Base-by-base conservation (phyloP, 2,888 invertebrate species). In the Archips xylosteana region DNA sequence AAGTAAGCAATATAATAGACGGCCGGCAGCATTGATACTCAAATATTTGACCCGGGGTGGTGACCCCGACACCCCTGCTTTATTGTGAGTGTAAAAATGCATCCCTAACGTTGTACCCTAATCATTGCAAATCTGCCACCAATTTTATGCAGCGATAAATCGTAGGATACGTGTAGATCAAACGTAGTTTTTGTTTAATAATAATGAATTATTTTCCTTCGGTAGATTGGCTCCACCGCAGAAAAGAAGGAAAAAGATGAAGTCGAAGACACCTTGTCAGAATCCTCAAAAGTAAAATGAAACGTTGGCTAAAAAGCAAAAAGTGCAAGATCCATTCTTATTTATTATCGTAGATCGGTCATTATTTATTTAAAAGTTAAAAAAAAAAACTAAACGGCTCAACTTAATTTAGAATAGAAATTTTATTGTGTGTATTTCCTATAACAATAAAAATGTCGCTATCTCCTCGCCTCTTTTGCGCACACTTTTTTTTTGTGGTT, bases 41-140 rank as follows among this genome's bases (percentile, higher is more conserved):
- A 85, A 87, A 85, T 87, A 89, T 86, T 89, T 87, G 86, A 81
- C 82, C 79, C 82, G 82, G 88, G 90, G 89, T 87, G 84, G 82
- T 82, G 86, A 87, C 89, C 89, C 82, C 82, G 83, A 82, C 85
- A 82, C 80, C 81, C 82, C 79, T 80, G 78, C 82, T 83, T 62
- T 71, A 72, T 68, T 69, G 49, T 57, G 78, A 75, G 82, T 82
- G 82, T 85, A 84, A 84, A 86, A 90, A 90, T 88, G 87, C 87
- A 87, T 83, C 83, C 84, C 88, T 89, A 90, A 90, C 80, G 84
- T 81, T 82, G 45, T 57, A 61, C 74, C 74, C 74, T 84, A 85
- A 89, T 88, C 85, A 89, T 87, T 87, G 81, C 86, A 87, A 89
- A 90, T 85, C 87, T 83, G 85, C 80, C 82, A 85, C 86, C 85